Base-by-base conservation (phyloP, 2,888 invertebrate species). In the Onthophagus sagittarius region DNA sequence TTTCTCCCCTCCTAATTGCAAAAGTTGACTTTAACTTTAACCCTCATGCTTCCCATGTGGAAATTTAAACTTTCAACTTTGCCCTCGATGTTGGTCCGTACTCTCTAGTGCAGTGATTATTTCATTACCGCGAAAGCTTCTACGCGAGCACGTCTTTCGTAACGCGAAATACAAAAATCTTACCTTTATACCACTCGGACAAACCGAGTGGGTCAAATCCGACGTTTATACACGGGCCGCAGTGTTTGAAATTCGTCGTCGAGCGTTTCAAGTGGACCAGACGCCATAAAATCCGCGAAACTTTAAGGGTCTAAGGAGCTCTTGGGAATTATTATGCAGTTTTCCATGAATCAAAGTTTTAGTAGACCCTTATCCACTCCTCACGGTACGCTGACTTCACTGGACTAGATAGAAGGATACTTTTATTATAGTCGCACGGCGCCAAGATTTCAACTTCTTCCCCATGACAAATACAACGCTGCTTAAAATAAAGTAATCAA, bases 11-110 rank as follows among this genome's bases (percentile, higher is more conserved):
- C 71, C 62, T 62, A 64, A 72, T 63, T 72, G 64, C 71, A 15
- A 65, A 64, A 65, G 65, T 72, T 71, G 65, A n/a, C 67, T 72
- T 72, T 69, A 72, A 72, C 69, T 69, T 62, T 32, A 63, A 31
- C 11, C 15, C 39, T 53, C 15, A 14, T 23, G 13, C 67, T 67
- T 23, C 15, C n/a, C 67, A 67, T 15, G 39, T 53, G 39, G 39
- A 53, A 53, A 53, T 53, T 53, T 53, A 53, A 53, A 53, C 39
- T 53, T 72, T 72, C 75, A 53, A 53, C 39, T 53, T 53, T 53
- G 39, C 39, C 39, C 39, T 53, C 39, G 39, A 53, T 11, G 39
- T 53, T 53, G 39, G 39, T 11, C 11, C 39, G 9, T 53, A 53
- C 39, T 11, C 7, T 7, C 39, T 53, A 53, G 11, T 53, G 39